Evolutionary conservation across 2,888 invertebrate species (phyloP).

Genomic region (Hypomecis punctinalis): DNA sequence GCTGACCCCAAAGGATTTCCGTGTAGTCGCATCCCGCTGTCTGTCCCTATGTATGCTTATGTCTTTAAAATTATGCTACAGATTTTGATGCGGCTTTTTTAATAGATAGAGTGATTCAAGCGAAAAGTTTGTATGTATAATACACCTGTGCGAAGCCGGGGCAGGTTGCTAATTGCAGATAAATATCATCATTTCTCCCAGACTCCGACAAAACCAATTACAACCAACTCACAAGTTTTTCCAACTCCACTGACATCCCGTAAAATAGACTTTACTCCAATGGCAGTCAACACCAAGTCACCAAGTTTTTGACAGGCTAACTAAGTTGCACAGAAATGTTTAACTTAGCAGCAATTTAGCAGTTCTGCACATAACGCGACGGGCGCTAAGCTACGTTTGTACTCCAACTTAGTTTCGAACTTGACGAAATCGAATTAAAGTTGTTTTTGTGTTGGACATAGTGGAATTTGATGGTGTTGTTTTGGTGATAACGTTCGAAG

Average conservation of each 20-base stretch:
- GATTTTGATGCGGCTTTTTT: no score
- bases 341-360: slow-evolving; percentile 65
- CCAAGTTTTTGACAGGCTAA: slow-evolving; percentile 76
- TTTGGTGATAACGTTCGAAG: slow-evolving; percentile 6
- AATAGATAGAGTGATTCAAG: no score
- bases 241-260: slow-evolving; percentile 3
- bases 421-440: slow-evolving; percentile 50
- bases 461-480: slow-evolving; percentile 7
- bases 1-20: no score
- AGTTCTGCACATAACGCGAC: slow-evolving; percentile 51
- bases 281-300: slow-evolving; percentile 40
- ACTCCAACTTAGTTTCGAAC: slow-evolving; percentile 53
- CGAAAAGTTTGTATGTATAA: no score
- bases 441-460: slow-evolving; percentile 17
- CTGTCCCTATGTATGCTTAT: no score
- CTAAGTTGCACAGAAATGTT: slow-evolving; percentile 63
- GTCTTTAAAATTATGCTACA: no score
- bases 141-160: no score
- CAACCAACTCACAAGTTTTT: slow-evolving; percentile 3
- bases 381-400: slow-evolving; percentile 45
- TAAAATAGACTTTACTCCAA: slow-evolving; percentile 12
- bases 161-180: no score
- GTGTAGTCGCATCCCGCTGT: no score
- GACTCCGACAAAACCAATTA: background rate
- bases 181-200: no score